Evolutionary conservation across 2,797 vertebrate genomes (phyloP).

Genomic region (Lepus townsendii): DNA sequence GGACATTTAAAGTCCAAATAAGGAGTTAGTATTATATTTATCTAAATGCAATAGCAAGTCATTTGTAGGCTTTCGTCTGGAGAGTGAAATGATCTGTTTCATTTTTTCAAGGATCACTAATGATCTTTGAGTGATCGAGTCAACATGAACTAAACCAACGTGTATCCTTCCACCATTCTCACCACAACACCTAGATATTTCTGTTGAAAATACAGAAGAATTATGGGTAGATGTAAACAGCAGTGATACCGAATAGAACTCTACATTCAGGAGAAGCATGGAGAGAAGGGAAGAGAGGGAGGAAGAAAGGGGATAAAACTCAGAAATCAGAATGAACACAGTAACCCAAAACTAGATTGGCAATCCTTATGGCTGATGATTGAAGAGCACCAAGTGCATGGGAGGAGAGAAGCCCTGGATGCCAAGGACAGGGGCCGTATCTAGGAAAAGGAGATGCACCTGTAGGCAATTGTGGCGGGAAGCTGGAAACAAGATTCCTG

Average conservation of each 20-base stretch:
- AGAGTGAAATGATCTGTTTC: not conserved
- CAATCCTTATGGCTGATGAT: not conserved
- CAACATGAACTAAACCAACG: not conserved
- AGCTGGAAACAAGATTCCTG: not conserved
- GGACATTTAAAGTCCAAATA: constrained; percentile 35
- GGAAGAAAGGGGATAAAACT: not conserved
- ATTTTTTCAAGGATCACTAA: constrained; percentile 22
- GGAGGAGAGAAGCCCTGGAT: not conserved
- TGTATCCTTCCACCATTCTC: not conserved
- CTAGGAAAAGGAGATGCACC: not conserved
- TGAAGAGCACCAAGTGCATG: not conserved
- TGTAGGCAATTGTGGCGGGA: not conserved
- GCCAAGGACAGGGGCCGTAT: not conserved
- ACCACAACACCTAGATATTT: not conserved
- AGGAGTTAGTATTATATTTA: constrained; percentile 1
- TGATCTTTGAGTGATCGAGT: not conserved
- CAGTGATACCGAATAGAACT: not conserved
- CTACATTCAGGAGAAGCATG: not conserved
- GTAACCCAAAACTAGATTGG: not conserved
- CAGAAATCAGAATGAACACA: constrained; percentile 3
- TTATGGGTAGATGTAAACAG: not conserved
- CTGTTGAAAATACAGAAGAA: not conserved
- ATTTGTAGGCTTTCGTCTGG: not conserved
- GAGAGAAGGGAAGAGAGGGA: not conserved
- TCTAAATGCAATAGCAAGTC: not conserved